Conservation (phyloP, 2,113 vertebrate genomes). For the Carlito syrichta region DNA sequence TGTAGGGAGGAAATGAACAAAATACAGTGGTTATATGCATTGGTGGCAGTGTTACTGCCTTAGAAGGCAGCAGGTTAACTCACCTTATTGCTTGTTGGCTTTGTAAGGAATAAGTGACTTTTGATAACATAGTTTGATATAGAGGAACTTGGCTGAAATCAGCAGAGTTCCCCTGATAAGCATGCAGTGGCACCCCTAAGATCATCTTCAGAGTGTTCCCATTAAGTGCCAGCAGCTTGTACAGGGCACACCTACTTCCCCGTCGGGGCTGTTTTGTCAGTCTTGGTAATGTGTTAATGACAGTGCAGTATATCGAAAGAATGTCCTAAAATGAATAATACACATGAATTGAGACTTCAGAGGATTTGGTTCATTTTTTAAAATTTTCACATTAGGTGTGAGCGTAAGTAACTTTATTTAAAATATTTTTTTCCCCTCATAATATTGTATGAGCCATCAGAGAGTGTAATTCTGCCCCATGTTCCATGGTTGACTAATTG, state of each 20-base stretch:
- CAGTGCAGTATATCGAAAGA: background rate
- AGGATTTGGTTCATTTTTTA: background rate
- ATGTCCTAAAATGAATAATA: background rate
- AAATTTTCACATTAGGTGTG: background rate
- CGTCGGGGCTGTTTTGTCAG: background rate
- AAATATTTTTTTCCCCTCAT: background rate
- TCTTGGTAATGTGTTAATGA: background rate
- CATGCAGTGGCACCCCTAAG: background rate
- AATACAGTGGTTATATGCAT: conserved; percentile 76
- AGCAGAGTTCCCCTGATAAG: conserved; percentile 60
- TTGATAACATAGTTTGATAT: conserved; percentile 75
- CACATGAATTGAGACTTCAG: background rate
- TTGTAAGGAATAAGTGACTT: conserved; percentile 80
- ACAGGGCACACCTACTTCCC: background rate
- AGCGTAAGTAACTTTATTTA: background rate
- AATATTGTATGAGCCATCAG: background rate
- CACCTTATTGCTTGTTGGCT: conserved; percentile 81
- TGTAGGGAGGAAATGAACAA: conserved; percentile 79
- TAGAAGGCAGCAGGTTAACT: conserved; percentile 76
- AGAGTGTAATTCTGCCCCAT: background rate
- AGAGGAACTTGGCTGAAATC: conserved; percentile 72
- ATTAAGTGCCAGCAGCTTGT: background rate
- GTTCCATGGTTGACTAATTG: background rate
- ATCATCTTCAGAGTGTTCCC: background rate
- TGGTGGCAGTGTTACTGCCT: conserved; percentile 74